These are phyloP conservation scores for Sipha flava DNA, from an alignment of 1,140 invertebrate species.

Conservation along the genomic window DNA sequence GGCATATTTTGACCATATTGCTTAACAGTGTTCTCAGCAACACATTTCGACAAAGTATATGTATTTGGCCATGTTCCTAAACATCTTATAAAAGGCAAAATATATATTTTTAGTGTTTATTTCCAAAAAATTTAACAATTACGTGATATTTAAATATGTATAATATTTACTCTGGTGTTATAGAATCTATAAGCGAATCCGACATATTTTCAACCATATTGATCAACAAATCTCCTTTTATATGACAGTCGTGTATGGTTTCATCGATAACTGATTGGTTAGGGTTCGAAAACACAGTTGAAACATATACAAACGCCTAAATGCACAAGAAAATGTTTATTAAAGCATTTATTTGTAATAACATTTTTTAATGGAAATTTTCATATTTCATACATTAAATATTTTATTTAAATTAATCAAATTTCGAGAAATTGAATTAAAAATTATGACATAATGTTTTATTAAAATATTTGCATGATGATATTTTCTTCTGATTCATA, in stretches of 20 bases:
- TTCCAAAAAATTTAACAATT: too few relatives aligned
- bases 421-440: too few relatives aligned
- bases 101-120: too few relatives aligned
- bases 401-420: too few relatives aligned
- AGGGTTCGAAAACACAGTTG: neutral
- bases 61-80: conserved; percentile 58
- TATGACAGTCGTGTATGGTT: conserved; percentile 50
- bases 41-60: conserved; percentile 59
- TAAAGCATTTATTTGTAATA: too few relatives aligned
- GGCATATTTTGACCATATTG: conserved; percentile 52
- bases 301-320: conserved; percentile 2
- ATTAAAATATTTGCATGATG: too few relatives aligned
- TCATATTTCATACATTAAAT: too few relatives aligned
- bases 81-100: conserved; percentile 45
- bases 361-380: too few relatives aligned
- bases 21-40: conserved; percentile 54
- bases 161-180: conserved; percentile 39
- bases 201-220: conserved; percentile 44
- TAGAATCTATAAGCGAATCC: neutral
- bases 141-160: neutral
- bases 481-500: too few relatives aligned
- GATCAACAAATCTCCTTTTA: conserved; percentile 53
- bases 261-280: conserved; percentile 38
- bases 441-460: too few relatives aligned
- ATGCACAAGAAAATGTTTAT: neutral